Percentiles rank a stretch among this genome's conserved stretches.
Evolutionary conservation across 2,888 invertebrate genomes (phyloP).

Genomic region (Chrysina gloriosa): DNA sequence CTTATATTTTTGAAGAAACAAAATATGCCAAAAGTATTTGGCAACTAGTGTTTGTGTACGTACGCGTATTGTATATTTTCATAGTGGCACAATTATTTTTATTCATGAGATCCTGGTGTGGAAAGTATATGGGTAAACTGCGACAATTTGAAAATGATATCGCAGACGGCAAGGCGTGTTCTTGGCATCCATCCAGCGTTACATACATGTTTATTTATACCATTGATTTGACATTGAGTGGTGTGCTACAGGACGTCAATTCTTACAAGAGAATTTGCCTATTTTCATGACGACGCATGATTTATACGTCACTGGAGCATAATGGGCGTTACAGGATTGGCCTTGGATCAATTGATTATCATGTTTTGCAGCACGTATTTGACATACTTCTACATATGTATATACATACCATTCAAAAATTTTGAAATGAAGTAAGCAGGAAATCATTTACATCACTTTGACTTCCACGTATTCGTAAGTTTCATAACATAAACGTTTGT

Average conservation of each 20-base stretch:
- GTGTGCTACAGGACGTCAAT: constrained; percentile 4
- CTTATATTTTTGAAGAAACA: neutral
- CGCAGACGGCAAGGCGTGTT: neutral
- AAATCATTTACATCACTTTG: no score
- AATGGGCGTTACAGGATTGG: neutral
- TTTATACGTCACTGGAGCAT: neutral
- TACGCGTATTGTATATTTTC: constrained; percentile 3
- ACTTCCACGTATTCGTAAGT: no score
- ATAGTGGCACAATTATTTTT: constrained; percentile 1
- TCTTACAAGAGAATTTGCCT: neutral
- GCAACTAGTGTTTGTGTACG: no score
- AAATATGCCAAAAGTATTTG: neutral
- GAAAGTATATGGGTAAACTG: neutral
- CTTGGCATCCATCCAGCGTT: neutral
- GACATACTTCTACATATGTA: neutral
- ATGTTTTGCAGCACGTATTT: neutral
- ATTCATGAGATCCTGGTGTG: neutral
- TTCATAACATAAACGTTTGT: no score
- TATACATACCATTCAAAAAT: neutral
- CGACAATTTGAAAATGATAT: constrained; percentile 7
- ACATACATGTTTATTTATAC: neutral
- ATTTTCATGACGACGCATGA: neutral
- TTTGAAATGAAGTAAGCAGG: no score
- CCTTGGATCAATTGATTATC: neutral
- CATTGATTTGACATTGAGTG: constrained; percentile 4